Conservation (phyloP, 2,797 vertebrate species). For the Lithobates sylvaticus region DNA sequence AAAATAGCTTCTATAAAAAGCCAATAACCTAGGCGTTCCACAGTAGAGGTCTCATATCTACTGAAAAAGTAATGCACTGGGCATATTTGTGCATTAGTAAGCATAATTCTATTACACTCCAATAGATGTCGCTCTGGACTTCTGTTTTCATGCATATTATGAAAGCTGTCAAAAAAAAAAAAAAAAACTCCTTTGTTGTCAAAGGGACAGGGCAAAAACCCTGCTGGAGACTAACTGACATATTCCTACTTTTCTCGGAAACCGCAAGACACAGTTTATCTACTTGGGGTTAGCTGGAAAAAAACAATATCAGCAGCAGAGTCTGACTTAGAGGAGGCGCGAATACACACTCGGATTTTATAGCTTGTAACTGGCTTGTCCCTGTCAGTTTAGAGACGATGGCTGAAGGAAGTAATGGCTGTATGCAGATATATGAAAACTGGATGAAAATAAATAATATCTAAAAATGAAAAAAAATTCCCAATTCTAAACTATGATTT, state of each 20-base stretch:
- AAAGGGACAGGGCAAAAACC: slow-evolving; percentile 34
- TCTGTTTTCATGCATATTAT: slow-evolving; percentile 32
- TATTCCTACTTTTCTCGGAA: slow-evolving; percentile 49
- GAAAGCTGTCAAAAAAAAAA: slow-evolving; percentile 51
- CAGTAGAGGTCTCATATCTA: not conserved
- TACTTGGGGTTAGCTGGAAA: slow-evolving; percentile 34
- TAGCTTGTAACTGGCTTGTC: slow-evolving; percentile 14
- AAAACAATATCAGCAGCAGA: slow-evolving; percentile 43
- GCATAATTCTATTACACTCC: slow-evolving; percentile 15
- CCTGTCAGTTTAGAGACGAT: not conserved
- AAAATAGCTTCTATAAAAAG: too few species aligned
- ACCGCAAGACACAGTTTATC: slow-evolving; percentile 52
- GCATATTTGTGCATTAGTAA: not conserved
- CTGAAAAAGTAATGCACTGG: not conserved
- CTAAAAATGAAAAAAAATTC: too few species aligned
- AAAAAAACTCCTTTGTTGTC: slow-evolving; percentile 40
- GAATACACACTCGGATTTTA: slow-evolving; percentile 1
- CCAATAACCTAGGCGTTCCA: not conserved
- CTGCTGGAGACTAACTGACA: slow-evolving; percentile 53
- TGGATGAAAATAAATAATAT: too few species aligned
- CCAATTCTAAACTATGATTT: too few species aligned
- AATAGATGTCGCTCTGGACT: slow-evolving; percentile 51
- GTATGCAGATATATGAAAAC: not conserved
- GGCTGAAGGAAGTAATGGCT: not conserved
- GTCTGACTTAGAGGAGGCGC: not conserved